A percentile compares a stretch with the other conserved stretches of the same genome.
Conservation (phyloP, 1,140 invertebrate species). For the Drosophila nigrodunni region DNA sequence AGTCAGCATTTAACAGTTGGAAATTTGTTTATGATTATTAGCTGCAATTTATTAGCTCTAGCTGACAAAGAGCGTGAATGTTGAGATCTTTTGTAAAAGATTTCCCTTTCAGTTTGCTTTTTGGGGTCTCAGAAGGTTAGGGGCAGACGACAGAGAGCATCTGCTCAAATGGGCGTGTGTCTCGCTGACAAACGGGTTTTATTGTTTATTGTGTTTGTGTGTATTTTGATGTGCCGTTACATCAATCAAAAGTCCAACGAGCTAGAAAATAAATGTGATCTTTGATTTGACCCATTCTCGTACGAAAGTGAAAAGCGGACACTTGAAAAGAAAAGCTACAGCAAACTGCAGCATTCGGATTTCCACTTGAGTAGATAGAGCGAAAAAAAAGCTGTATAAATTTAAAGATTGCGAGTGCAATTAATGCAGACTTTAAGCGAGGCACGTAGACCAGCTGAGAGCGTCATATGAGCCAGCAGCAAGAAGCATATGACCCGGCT, state of each 20-base stretch:
- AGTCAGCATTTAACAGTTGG: background rate
- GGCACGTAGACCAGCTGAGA: slow-evolving; percentile 40
- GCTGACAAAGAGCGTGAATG: slow-evolving; percentile 30
- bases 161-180: slow-evolving; percentile 51
- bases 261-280: slow-evolving; percentile 48
- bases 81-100: slow-evolving; percentile 19
- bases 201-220: slow-evolving; percentile 14
- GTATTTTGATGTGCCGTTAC: slow-evolving; percentile 54
- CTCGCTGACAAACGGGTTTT: slow-evolving; percentile 59
- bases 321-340: slow-evolving; percentile 18
- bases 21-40: background rate
- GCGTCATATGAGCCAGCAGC: slow-evolving; percentile 17
- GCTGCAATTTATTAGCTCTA: slow-evolving; percentile 15
- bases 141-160: slow-evolving; percentile 15
- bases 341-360: slow-evolving; percentile 20
- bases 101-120: slow-evolving; percentile 32
- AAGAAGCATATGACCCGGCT: slow-evolving; percentile 32
- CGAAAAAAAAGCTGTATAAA: slow-evolving; percentile 14
- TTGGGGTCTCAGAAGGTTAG: slow-evolving; percentile 13
- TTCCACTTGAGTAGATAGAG: slow-evolving; percentile 35
- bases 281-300: slow-evolving; percentile 32
- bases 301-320: slow-evolving; percentile 63
- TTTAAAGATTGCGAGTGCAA: slow-evolving; percentile 4
- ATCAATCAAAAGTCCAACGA: slow-evolving; percentile 71
- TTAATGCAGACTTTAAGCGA: background rate